These are phyloP conservation scores for Spea bombifrons DNA, from an alignment of 2,113 vertebrate genomes.

Conservation along the genomic window DNA sequence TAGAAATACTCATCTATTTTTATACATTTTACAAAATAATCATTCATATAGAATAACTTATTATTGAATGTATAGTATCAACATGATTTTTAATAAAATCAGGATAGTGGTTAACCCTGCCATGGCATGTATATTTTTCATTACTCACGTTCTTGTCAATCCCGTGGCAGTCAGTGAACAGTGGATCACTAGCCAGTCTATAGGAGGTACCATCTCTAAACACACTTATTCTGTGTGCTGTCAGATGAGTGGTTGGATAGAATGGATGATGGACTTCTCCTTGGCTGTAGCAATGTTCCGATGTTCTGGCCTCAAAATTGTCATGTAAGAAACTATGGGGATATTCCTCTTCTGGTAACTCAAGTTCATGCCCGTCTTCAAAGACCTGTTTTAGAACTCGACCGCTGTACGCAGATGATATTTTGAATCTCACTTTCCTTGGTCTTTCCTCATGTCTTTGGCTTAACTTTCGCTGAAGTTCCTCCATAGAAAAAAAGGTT, in stretches of 20 bases:
- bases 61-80: too few relatives aligned
- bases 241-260: constrained; percentile 73
- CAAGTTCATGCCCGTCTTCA: constrained; percentile 90
- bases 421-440: constrained; percentile 90
- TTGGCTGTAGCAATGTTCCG: constrained; percentile 66
- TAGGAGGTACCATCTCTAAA: constrained; percentile 72
- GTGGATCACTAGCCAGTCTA: constrained; percentile 53
- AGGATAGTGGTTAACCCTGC: too few relatives aligned
- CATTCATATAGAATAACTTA: too few relatives aligned
- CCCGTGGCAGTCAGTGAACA: constrained; percentile 54
- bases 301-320: constrained; percentile 67
- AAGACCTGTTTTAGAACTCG: constrained; percentile 91
- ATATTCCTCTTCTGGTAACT: constrained; percentile 83
- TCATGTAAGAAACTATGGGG: constrained; percentile 79
- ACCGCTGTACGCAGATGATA: constrained; percentile 89
- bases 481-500: constrained; percentile 72
- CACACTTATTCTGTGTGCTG: constrained; percentile 84
- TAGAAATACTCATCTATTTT: too few relatives aligned
- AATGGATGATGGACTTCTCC: constrained; percentile 55
- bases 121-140: too few relatives aligned
- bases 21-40: too few relatives aligned
- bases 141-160: constrained; percentile 71
- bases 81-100: too few relatives aligned
- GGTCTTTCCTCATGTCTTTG: constrained; percentile 72
- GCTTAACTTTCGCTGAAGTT: constrained; percentile 68